Evolutionary conservation across 2,113 vertebrate species (phyloP).

Genomic region (mouse (Mus musculus)): GRCm39 chr6:73753001-73753500

Average conservation of each 20-base stretch:
- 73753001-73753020: no score
- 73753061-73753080: no score
- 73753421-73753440: conserved; percentile 68
- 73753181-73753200: conserved; percentile 59
- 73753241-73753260: conserved; percentile 74
- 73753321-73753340: conserved; percentile 70
- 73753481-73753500: conserved; percentile 62
- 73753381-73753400: conserved; percentile 77
- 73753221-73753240: conserved; percentile 65
- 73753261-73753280: conserved; percentile 71
- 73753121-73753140: not conserved
- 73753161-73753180: not conserved
- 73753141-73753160: not conserved
- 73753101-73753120: no score
- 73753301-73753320: conserved; percentile 77
- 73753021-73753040: no score
- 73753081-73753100: no score
- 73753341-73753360: conserved; percentile 76
- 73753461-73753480: conserved; percentile 53
- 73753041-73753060: no score
- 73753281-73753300: conserved; percentile 68
- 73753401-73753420: conserved; percentile 80
- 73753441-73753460: conserved; percentile 53
- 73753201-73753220: conserved; percentile 60
- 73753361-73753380: conserved; percentile 74